These are phyloP conservation scores for Platycnemis pennipes DNA, from an alignment of 2,888 invertebrate genomes.

Conservation along the genomic window DNA sequence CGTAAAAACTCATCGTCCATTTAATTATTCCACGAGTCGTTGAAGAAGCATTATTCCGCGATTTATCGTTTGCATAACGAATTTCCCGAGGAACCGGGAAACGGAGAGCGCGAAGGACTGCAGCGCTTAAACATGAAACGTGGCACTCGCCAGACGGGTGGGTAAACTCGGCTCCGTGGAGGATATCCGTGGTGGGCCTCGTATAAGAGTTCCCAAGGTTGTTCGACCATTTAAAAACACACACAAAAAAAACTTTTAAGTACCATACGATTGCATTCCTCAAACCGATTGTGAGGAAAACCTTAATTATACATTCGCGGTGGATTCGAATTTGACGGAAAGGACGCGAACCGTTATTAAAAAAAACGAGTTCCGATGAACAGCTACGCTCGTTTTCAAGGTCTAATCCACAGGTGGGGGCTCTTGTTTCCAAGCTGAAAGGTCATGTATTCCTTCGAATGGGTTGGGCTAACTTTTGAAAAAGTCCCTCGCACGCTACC, in stretches of 20 bases:
- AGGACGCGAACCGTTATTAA: constrained; percentile 30
- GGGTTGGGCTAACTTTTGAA: neutral
- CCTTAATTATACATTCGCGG: constrained; percentile 16
- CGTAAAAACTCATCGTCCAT: neutral
- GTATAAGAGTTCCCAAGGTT: neutral
- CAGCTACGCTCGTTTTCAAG: constrained; percentile 1
- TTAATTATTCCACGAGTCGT: neutral
- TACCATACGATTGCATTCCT: neutral
- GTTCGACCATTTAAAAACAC: neutral
- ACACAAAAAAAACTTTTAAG: neutral
- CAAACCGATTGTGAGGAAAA: neutral
- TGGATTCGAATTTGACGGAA: neutral
- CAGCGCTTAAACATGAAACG: neutral
- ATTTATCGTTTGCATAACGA: neutral
- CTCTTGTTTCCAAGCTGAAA: neutral
- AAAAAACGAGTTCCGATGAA: neutral
- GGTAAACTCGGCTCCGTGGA: no score
- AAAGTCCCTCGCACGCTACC: neutral
- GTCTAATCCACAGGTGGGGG: constrained; percentile 57
- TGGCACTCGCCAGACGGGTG: neutral
- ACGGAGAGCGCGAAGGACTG: neutral
- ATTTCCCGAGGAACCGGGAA: neutral
- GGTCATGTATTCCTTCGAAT: neutral
- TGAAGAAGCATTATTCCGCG: neutral
- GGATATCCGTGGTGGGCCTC: neutral